Base-by-base conservation (phyloP, 2,797 vertebrate genomes). In the Rhabdomys pumilio region DNA sequence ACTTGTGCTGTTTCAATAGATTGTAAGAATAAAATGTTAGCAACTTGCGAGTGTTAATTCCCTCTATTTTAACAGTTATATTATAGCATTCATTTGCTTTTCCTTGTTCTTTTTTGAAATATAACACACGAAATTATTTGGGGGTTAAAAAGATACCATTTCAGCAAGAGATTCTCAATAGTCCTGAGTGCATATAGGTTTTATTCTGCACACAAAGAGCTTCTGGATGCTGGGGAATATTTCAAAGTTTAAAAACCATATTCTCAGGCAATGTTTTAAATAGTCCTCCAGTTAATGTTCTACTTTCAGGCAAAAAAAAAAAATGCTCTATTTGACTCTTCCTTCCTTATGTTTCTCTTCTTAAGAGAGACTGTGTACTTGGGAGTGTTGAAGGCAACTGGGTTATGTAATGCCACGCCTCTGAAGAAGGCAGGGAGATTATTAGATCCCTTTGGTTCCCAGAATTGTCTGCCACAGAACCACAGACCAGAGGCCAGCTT, bases 191-290 rank as follows among this genome's bases (percentile, higher is more conserved):
- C 31, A 6, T 55, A 50, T 11, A 34, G 44, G 14, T 91, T 89
- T 95, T 93, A 38, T 63, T 89, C n/a, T 57, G 20, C 47, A 34
- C 15, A 20, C 65, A 9, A 19, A 93, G 79, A 3, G 41, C 29
- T 89, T 50, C 75, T 80, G 1, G 59, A 89, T 83, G 6, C 89
- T 89, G 93, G 55, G 93, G 72, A 85, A 93, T 72, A 84, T 95
- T 95, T 93, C 31, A 61, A 90, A 93, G 63, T 34, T 80, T 63
- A 53, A 80, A 77, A 90, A 5, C 50, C 1, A 20, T 79, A 38
- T 55, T 92, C 50, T 29, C 13, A 73, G 41, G n/a, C 73, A 82
- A 12, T 44, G 34, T 90, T 90, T 94, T 92, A 72, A 87, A 89
- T 5, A 93, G 6, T 72, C 29, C 12, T 89, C 87, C 53, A 82